A percentile compares a stretch with the other conserved stretches of the same genome.
These are phyloP conservation scores for Tupaia tana DNA, from an alignment of 2,113 vertebrate genomes.

Conservation along the genomic window DNA sequence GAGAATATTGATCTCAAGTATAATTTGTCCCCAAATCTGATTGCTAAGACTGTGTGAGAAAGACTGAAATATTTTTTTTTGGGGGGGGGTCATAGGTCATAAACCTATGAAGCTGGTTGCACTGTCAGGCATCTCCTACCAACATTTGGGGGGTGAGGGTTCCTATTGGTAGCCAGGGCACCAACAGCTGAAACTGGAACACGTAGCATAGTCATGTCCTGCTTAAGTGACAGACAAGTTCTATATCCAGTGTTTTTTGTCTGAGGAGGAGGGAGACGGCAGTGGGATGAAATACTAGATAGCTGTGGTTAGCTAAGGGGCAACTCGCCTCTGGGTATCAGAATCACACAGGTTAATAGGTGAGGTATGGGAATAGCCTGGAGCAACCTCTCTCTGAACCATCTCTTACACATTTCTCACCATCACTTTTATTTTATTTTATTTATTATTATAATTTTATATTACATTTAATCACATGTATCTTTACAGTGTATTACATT, in stretches of 20 bases:
- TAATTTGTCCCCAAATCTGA: not conserved
- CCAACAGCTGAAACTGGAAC: not conserved
- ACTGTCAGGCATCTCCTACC: not conserved
- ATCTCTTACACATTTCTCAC: not conserved
- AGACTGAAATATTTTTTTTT: not conserved
- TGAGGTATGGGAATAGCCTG: not conserved
- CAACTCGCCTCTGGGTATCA: not conserved
- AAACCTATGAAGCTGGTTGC: not conserved
- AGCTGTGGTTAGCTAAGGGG: not conserved
- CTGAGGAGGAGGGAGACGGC: not conserved
- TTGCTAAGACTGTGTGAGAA: not conserved
- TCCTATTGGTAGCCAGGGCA: not conserved
- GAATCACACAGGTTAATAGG: not conserved
- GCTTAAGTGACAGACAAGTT: constrained; percentile 44
- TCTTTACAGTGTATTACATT: too few relatives aligned
- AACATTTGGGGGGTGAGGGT: not conserved
- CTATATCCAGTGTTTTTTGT: constrained; percentile 25
- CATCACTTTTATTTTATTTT: too few relatives aligned
- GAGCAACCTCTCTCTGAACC: not conserved
- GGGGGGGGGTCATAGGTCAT: not conserved
- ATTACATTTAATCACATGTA: too few relatives aligned
- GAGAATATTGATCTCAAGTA: not conserved
- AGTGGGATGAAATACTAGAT: not conserved
- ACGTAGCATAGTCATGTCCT: not conserved
- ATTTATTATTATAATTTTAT: too few relatives aligned